phyloP scores from a whole-genome alignment of 2,113 vertebrate species.

The Periophthalmus modestus region DNA sequence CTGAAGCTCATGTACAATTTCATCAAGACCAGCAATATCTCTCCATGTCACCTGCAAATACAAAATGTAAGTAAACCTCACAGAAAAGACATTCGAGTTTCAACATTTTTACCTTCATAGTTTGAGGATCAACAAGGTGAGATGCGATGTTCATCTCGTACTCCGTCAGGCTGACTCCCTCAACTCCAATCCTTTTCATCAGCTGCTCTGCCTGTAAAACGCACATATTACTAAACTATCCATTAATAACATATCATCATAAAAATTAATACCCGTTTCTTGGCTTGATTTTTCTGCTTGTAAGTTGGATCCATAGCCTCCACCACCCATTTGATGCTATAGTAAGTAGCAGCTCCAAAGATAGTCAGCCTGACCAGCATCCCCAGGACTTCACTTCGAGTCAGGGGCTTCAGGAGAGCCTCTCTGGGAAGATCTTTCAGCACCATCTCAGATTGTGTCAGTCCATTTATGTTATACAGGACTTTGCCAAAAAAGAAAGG shows the following conservation, averaged over 20 bases:
- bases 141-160: constrained; percentile 82
- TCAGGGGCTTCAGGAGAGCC: constrained; percentile 74
- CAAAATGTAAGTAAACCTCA: not conserved
- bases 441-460: constrained; percentile 64
- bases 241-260: not conserved
- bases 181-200: constrained; percentile 80
- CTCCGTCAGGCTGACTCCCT: constrained; percentile 78
- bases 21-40: constrained; percentile 81
- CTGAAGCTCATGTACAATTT: constrained; percentile 77
- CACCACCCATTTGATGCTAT: constrained; percentile 81
- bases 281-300: constrained; percentile 79
- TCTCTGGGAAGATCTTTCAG: constrained; percentile 77
- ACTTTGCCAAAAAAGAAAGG: not conserved
- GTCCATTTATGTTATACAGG: constrained; percentile 52
- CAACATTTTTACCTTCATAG: constrained; percentile 71
- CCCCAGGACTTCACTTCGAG: constrained; percentile 76
- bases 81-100: not conserved
- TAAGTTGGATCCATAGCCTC: constrained; percentile 80
- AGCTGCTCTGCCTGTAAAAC: constrained; percentile 74
- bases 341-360: constrained; percentile 81
- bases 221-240: not conserved
- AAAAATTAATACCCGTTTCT: constrained; percentile 70
- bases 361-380: constrained; percentile 76
- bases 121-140: constrained; percentile 77
- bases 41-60: constrained; percentile 76